Base-by-base conservation (phyloP, 2,888 invertebrate species). In the Ornithoptera alexandrae region DNA sequence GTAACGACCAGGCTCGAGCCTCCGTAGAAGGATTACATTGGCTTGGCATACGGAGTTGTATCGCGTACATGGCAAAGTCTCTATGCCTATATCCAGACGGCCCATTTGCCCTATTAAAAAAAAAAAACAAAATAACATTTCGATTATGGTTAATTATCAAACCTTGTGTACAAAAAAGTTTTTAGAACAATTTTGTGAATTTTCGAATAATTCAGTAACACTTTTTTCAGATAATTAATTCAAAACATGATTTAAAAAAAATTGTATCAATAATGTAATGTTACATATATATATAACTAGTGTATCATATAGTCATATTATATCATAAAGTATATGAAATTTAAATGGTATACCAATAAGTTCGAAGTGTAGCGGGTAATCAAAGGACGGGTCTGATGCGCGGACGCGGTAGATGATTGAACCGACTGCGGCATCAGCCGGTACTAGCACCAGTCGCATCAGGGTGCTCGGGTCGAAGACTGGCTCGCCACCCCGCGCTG, bases 11-110 rank as follows among this genome's bases (percentile, higher is more conserved):
- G 96, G 94, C 84, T 96, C 96, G 78, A 98, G 89, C 73, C 95
- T 93, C 78, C 95, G 94, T 75, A 95, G 94, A 74, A 98, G 92
- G 74, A 97, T 94, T 77, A 98, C 95, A 87, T 97, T 97, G 69
- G 97, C 97, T 87, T 97, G 97, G 88, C 97, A 97, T 78, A 97
- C 95, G 66, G 97, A 97, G 92, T 97, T 97, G 90, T 97, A 96
- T 75, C 96, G 94, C 71, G 96, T 96, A 92, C 97, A 97, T 63
- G 97, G 97, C 71, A 97, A 94, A 76, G 96, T 95, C 83, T 97
- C 96, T 74, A 97, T 94, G 77, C 95, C 94, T 74, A 97, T 95
- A 80, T 96, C 95, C 70, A 96, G 95, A 73, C 95, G 95, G 76
- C 96, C 95, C 80, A 95, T 95, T 85, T 94, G 94, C 79, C 94